phyloP scores from a whole-genome alignment of 2,888 invertebrate species.

The Neoaliturus tenellus region DNA sequence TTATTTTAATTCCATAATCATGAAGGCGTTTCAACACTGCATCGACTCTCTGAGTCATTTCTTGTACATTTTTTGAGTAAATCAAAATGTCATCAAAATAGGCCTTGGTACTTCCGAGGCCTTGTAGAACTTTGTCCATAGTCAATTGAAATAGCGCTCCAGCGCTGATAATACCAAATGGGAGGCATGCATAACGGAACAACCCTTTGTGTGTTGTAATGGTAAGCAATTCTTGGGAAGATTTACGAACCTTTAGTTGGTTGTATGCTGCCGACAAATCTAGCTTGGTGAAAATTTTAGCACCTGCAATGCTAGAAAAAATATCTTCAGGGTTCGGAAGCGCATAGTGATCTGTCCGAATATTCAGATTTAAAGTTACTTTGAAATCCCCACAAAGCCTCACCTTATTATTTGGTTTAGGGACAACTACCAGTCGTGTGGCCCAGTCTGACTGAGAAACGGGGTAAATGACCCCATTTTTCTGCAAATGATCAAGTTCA shows the following conservation, averaged over 20 bases:
- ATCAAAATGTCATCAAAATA: constrained; percentile 68
- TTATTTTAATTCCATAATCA: constrained; percentile 53
- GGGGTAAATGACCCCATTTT: constrained; percentile 16
- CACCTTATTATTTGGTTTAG: neutral
- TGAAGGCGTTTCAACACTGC: constrained; percentile 61
- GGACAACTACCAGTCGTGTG: neutral
- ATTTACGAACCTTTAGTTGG: neutral
- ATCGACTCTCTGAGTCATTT: constrained; percentile 62
- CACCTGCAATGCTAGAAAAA: neutral
- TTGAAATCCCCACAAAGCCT: constrained; percentile 26
- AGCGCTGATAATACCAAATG: constrained; percentile 16
- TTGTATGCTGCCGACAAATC: neutral
- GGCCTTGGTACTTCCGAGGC: constrained; percentile 62
- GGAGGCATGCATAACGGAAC: constrained; percentile 37
- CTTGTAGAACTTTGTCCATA: constrained; percentile 62
- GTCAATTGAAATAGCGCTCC: constrained; percentile 63
- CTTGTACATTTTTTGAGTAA: constrained; percentile 60
- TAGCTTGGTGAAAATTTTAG: neutral
- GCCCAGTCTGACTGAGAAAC: neutral
- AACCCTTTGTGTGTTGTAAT: constrained; percentile 40
- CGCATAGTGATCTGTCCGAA: neutral
- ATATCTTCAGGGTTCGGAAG: constrained; percentile 1
- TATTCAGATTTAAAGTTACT: neutral
- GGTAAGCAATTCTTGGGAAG: constrained; percentile 6
- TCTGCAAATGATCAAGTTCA: neutral